Evolutionary conservation across 1,140 invertebrate genomes (phyloP), one percentile per base, ranked within the genome.

Genomic region (Oscheius sp.): DNA sequence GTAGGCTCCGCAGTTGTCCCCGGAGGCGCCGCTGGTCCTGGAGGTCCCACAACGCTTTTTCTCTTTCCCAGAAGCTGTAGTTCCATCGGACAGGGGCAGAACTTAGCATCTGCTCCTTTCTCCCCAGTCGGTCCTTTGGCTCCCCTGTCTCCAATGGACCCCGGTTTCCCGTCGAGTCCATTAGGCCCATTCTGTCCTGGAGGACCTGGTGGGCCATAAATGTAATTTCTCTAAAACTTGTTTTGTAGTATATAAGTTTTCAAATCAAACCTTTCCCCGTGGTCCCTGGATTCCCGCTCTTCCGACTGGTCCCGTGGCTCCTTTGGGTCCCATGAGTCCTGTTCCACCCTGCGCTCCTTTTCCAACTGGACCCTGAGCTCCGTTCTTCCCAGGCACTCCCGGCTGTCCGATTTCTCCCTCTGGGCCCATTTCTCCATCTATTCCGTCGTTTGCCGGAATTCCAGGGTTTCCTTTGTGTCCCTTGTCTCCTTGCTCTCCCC

Each of bases 81-180:
- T 59, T 76, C 75, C 15, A 63, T 28, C 15, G 75, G 75, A 55
- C 75, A 76, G 4, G 75, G 75, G 69, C 75, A 76, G 72, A 76
- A 76, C 28, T 76, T 76, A 20, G 64, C 61, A 36, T 74, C 65
- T n/a, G 72, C 64, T 62, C 72, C 72, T 32, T 29, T 34, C 1
- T 74, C 72, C 52, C 72, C 72, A 20, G 35, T 29, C 7, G 55
- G 55, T 31, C 65, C 75, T 31, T 70, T 66, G n/a, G 45, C 36
- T 62, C 75, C 75, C 64, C 71, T 13, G 18, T 64, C 65, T 3
- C 75, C 75, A 10, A 67, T 28, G 20, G 38, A 42, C 49, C 75
- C 75, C 32, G 71, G 64, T 15, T 67, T 35, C 52, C 75, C 75
- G 45, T 76, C 75, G 38, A 76, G 38, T n/a, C 72, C 72, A 23